These are phyloP conservation scores for Platycercus adscitus DNA, from an alignment of 2,113 vertebrate genomes.

Conservation along the genomic window DNA sequence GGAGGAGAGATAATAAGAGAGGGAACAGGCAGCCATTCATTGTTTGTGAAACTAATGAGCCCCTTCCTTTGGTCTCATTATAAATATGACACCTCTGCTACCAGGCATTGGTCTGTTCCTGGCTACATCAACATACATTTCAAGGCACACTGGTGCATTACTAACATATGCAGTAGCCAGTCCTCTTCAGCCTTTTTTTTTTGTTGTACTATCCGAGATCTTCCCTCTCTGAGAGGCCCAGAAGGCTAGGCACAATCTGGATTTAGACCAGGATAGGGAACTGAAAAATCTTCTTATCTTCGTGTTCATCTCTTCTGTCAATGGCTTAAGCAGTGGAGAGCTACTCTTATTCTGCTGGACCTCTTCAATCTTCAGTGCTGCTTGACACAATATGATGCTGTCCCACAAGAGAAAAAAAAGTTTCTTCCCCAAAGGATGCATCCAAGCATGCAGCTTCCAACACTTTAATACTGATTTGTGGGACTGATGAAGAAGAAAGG, in stretches of 20 bases:
- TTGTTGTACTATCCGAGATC: background rate
- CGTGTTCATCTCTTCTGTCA: background rate
- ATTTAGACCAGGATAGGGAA: background rate
- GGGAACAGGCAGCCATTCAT: constrained; percentile 61
- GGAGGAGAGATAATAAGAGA: constrained; percentile 50
- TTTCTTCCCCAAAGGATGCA: background rate
- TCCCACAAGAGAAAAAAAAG: background rate
- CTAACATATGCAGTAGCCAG: constrained; percentile 68
- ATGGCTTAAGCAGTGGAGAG: background rate
- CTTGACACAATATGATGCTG: background rate
- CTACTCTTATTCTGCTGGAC: background rate
- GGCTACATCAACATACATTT: constrained; percentile 72
- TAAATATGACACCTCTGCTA: constrained; percentile 66
- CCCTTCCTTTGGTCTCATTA: constrained; percentile 67
- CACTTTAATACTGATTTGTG: background rate
- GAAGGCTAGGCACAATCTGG: background rate
- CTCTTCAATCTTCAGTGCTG: background rate
- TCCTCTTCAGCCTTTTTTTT: constrained; percentile 12
- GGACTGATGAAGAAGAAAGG: background rate
- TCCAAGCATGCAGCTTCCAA: background rate
- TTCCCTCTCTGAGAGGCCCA: constrained; percentile 45
- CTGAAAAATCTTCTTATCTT: background rate
- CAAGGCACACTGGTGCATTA: constrained; percentile 59
- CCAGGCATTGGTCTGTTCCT: constrained; percentile 57
- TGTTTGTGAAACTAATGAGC: constrained; percentile 65